Evolutionary conservation across 2,797 vertebrate species (phyloP).

Genomic region (Sylvia borin): DNA sequence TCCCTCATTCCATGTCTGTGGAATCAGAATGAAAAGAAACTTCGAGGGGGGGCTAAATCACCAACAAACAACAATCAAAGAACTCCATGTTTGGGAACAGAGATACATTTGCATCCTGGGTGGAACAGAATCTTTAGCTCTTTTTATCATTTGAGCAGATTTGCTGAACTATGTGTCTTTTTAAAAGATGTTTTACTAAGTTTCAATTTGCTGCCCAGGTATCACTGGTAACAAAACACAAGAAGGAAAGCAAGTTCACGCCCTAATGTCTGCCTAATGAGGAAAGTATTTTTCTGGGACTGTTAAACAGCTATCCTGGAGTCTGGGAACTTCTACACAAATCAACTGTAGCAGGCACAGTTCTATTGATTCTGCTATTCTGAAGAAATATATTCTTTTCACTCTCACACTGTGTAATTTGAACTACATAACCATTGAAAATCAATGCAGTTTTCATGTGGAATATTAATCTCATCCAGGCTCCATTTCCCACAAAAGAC

Average conservation of each 20-base stretch:
- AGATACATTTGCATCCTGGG: background rate
- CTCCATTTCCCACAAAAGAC: background rate
- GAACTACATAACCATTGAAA: background rate
- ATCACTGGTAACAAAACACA: background rate
- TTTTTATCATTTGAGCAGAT: rapidly evolving
- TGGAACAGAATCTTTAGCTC: background rate
- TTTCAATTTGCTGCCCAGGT: background rate
- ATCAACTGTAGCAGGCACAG: background rate
- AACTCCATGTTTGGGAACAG: background rate
- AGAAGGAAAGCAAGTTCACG: background rate
- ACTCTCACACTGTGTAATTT: background rate
- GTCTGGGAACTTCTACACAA: background rate
- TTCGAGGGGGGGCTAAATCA: background rate
- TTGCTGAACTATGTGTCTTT: background rate
- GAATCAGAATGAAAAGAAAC: background rate
- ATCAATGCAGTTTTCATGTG: background rate
- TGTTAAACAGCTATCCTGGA: background rate
- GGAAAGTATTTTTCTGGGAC: background rate
- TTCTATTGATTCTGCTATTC: background rate
- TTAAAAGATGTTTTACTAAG: background rate
- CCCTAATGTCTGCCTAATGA: background rate
- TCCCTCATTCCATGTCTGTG: background rate
- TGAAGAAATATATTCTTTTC: background rate
- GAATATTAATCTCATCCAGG: background rate
- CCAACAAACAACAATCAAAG: background rate